Base-by-base conservation (phyloP, 2,797 vertebrate genomes). In the Coregonus ussuriensis region DNA sequence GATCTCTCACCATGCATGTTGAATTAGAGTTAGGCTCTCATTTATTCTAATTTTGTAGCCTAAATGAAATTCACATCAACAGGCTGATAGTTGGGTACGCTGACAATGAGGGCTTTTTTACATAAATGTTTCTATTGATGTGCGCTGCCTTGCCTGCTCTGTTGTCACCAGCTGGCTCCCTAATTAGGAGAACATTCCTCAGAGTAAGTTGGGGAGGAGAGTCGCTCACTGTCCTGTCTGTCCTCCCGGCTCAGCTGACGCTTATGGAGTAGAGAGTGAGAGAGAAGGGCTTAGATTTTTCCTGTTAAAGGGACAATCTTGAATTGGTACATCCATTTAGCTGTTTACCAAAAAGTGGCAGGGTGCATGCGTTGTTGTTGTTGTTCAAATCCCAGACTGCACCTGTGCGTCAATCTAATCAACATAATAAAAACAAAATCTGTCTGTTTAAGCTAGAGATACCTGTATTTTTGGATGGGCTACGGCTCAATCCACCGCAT, bases 111-210 rank as follows among this genome's bases (percentile, higher is more conserved):
- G 41, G 11, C 0, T 47, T 47, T 47, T 47, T 47, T 11, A 11
- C 41, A 47, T 47, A 47, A 47, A 47, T 47, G 29, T 69, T 41
- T 69, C 33, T 79, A 79, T 87, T 82, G 75, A 83, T 75, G 77
- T 76, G 74, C 65, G 66, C 74, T 72, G 80, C 76, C 66, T 87
- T 82, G 52, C 47, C 78, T 67, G 14, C 71, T 76, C 41, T 47
- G 41, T 47, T 47, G 41, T 47, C 41, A 47, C 41, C 41, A 13
- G 41, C 41, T 47, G 41, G 76, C 77, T 84, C 90, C 87, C 9
- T 92, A 90, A 92, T 92, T 92, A 90, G 81, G 84, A 82, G 84
- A 83, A 85, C 81, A 89, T 91, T 91, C 91, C 84, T 84, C 77
- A 81, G 78, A 86, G 81, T 11, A 85, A 84, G 90, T 91, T 85